Evolutionary conservation across 1,140 invertebrate genomes (phyloP).

Genomic region (Hetaerina americana): DNA sequence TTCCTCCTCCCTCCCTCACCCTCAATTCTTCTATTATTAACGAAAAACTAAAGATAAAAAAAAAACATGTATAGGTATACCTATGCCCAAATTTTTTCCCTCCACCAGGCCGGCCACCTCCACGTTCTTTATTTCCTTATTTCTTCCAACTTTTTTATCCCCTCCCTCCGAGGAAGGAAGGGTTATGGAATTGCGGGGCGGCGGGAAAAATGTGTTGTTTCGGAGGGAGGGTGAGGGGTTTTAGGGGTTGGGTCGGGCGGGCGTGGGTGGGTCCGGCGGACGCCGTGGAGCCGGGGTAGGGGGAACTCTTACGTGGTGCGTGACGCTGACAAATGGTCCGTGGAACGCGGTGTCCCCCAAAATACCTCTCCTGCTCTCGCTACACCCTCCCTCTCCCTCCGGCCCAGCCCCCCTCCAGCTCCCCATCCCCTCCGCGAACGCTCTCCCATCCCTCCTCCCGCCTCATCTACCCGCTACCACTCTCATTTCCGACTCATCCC

Average conservation of each 20-base stretch:
- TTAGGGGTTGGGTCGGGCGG: no score
- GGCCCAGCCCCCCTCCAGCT: neutral
- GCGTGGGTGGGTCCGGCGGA: no score
- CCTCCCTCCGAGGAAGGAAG: neutral
- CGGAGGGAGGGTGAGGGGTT: no score
- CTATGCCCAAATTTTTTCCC: no score
- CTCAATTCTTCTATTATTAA: no score
- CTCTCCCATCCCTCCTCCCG: neutral
- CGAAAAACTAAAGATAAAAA: neutral
- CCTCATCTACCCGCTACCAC: neutral
- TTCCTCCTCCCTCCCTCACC: no score
- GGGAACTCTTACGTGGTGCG: no score
- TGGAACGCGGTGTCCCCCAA: neutral
- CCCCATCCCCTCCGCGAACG: neutral
- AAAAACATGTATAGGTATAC: no score
- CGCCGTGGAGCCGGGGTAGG: no score
- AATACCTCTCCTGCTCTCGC: neutral
- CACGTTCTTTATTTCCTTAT: neutral
- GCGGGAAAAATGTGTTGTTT: no score
- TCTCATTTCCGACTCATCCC: conserved; percentile 3
- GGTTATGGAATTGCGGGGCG: neutral
- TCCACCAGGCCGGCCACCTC: no score
- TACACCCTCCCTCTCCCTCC: conserved; percentile 5
- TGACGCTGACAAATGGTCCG: neutral
- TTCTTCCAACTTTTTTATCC: neutral